Base-by-base conservation (phyloP, 2,797 vertebrate species). In the Garrulus glandarius region DNA sequence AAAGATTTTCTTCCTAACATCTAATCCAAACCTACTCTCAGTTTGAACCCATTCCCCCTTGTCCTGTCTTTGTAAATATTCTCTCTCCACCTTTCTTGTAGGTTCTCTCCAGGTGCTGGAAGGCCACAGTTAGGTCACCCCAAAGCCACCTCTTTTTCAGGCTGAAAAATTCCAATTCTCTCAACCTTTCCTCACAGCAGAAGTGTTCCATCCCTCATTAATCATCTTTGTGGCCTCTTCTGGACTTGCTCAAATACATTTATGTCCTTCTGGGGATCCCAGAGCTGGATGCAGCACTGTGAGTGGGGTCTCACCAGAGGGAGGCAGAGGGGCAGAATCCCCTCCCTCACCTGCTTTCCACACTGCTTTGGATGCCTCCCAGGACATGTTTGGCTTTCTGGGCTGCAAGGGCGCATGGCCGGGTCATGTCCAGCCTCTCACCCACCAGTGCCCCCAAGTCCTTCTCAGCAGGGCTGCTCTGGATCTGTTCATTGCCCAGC, bases 341-440 rank as follows among this genome's bases (percentile, higher is more conserved):
- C 23, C 32, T 84, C 61, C 44, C 12, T 37, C 27, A 5, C 37
- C 39, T 75, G 36, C 37, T 67, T 26, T 22, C 52, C 32, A 32
- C 3, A 0, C 4, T 26, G 69, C 41, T 43, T 10, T 57, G 8
- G 37, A 36, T 67, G 37, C 52, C 44, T 15, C 37, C 70, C 27
- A 67, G 53, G 44, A 3, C 32, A 16, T 0, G 0, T 67, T 59
- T 75, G 44, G 6, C 27, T 67, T 15, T 59, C 27, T 29, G 23
- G 11, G 12, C 37, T 29, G 16, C 23, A 19, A 11, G 30, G 15
- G 8, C 2, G 36, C 27, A 3, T 27, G 44, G 32, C 27, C 6
- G 8, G 32, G 22, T 22, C 15, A 19, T 2, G 37, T 32, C 61
- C 52, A 50, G 37, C 37, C 22, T 37, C 60, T 57, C 32, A 57